Base-by-base conservation (phyloP, 2,113 vertebrate genomes). In the Aspiorhynchus laticeps region DNA sequence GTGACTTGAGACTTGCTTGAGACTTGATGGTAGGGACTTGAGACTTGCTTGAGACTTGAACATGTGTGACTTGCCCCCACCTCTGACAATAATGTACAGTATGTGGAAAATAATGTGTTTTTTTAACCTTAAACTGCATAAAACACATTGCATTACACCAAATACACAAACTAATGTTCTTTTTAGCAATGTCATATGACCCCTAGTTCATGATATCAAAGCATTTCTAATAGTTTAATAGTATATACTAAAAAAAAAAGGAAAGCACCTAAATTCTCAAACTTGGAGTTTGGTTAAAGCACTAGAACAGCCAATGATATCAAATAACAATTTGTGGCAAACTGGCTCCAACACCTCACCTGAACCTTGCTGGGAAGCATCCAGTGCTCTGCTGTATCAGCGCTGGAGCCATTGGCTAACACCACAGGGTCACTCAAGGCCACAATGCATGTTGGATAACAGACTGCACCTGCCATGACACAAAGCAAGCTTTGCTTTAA, bases 321-420 rank as follows among this genome's bases (percentile, higher is more conserved):
- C 74, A 76, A 69, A 84, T 26, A 87, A 51, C 31, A 82, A 53
- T 46, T 41, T 28, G 41, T 84, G 48, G 83, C 31, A 65, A 78
- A 53, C 38, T n/a, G 51, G 9, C 26, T 36, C 4, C 0, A 2
- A 36, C 43, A 36, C 0, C 91, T 95, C 89, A 99, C 98, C 97
- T 97, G 93, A 84, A 98, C 95, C 89, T 91, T 95, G 84, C 92
- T 92, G 65, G 98, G 97, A 43, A 96, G 92, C 94, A 98, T 95
- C 94, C 96, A 96, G 93, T 99, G 96, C 83, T 96, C 95, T 92
- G 98, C 90, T 0, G 95, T 95, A 78, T 97, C 96, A 21, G 94
- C 92, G 79, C 96, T 97, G 36, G 97, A 77, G 0, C 95, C 96
- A 86, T 91, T 93, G 0, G 97, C 95, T 87, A 99, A 93, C 11